Evolutionary conservation across 1,140 invertebrate genomes (phyloP), one percentile per base, ranked within the genome.

Genomic region (Zophobas morio): DNA sequence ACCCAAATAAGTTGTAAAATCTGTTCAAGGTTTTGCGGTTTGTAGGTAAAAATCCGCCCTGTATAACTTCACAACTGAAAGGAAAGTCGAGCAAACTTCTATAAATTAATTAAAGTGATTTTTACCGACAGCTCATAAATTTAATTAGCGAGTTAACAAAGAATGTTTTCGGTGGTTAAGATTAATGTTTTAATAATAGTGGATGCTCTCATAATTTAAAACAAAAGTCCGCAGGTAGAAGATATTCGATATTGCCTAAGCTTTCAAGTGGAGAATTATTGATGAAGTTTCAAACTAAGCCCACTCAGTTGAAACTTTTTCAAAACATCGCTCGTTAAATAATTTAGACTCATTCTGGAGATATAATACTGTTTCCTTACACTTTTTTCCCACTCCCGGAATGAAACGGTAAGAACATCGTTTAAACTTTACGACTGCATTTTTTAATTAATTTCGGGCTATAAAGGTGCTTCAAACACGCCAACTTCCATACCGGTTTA

Each of bases 221-320:
- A 60, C 56, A 60, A 66, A 20, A 66, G 60, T 42, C 60, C 33
- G 60, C 60, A 66, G 60, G 60, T 66, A 66, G 3, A 20, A 66
- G 60, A 66, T 66, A 66, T 66, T 66, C 60, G 42, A 73, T 53
- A 73, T 73, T 73, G 71, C 71, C 49, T 54, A 54, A 56, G 71
- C 71, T 73, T 73, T 73, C 71, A 73, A 73, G 35, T 56, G 36
- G 36, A 73, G 71, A 73, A 73, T 73, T 73, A 73, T 73, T 73
- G 71, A 73, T 73, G 71, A 73, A 73, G 49, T 73, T 73, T 73
- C 47, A 73, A 73, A 66, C 60, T 66, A 66, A 66, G 42, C 60
- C 37, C 39, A 66, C 60, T 66, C 60, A 40, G 33, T n/a, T 66
- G n/a, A 66, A 66, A 66, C 37, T 66, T 66, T 66, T 66, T 66